These are phyloP conservation scores for Asobara japonica DNA, from an alignment of 1,140 invertebrate genomes.

Conservation along the genomic window DNA sequence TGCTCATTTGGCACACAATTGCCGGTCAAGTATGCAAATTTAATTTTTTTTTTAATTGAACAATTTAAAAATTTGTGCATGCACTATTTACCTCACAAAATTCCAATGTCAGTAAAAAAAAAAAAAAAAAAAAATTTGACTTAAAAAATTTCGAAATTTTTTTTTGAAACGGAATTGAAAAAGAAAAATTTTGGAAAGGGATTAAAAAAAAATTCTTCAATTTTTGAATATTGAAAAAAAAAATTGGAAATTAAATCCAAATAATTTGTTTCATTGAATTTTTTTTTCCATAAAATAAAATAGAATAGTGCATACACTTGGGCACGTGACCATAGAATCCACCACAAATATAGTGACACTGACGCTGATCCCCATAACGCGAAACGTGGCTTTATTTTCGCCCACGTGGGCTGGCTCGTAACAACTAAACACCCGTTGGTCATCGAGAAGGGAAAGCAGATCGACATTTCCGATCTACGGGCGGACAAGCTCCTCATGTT, in stretches of 20 bases:
- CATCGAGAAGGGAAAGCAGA: slow-evolving; percentile 82
- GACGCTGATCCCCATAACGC: slow-evolving; percentile 97
- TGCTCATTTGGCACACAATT: slow-evolving; percentile 65
- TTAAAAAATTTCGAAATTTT: too few relatives aligned
- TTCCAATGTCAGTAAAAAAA: not conserved
- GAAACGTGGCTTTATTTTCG: slow-evolving; percentile 94
- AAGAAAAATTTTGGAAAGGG: too few relatives aligned
- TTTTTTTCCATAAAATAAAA: not conserved
- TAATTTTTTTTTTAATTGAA: not conserved
- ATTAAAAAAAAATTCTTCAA: too few relatives aligned
- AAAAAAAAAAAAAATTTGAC: too few relatives aligned
- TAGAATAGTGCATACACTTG: not conserved
- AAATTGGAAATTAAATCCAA: too few relatives aligned
- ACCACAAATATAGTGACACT: slow-evolving; percentile 97
- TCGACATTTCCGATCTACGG: slow-evolving; percentile 90
- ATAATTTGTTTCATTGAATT: too few relatives aligned
- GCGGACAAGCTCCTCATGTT: slow-evolving; percentile 87
- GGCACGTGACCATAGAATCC: slow-evolving; percentile 71
- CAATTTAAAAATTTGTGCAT: too few relatives aligned
- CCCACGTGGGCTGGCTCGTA: slow-evolving; percentile 94
- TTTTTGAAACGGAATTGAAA: too few relatives aligned
- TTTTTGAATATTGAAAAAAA: too few relatives aligned
- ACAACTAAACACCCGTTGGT: slow-evolving; percentile 92
- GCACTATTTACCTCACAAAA: too few relatives aligned
- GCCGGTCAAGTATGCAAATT: slow-evolving; percentile 66